phyloP scores from a whole-genome alignment of 2,888 invertebrate genomes.

The Idaea aversata region DNA sequence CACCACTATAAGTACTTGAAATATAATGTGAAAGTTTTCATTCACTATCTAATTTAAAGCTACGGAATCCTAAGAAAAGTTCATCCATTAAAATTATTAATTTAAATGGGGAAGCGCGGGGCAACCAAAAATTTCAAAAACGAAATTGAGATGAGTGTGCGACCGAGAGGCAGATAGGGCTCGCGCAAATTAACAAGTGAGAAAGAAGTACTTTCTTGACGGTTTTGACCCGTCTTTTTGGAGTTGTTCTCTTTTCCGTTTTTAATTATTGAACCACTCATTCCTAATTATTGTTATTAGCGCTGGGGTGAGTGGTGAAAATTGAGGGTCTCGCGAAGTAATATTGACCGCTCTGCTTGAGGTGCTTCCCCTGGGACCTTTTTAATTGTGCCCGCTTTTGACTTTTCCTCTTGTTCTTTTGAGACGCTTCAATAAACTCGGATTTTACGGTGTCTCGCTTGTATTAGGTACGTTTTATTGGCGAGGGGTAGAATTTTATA shows the following conservation, averaged over 20 bases:
- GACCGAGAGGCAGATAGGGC: slow-evolving; percentile 42
- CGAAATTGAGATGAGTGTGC: slow-evolving; percentile 56
- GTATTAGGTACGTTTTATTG: slow-evolving; percentile 61
- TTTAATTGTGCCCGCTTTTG: slow-evolving; percentile 77
- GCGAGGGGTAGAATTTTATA: slow-evolving; percentile 43
- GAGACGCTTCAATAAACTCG: slow-evolving; percentile 74
- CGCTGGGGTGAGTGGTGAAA: slow-evolving; percentile 77
- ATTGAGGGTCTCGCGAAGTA: slow-evolving; percentile 75
- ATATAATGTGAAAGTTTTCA: not conserved
- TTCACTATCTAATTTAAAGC: not conserved
- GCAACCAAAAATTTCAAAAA: slow-evolving; percentile 59
- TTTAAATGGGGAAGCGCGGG: slow-evolving; percentile 53
- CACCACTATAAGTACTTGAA: not conserved
- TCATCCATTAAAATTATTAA: slow-evolving; percentile 61
- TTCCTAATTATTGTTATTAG: slow-evolving; percentile 82
- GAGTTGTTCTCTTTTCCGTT: slow-evolving; percentile 79
- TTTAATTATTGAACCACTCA: slow-evolving; percentile 82
- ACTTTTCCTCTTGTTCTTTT: slow-evolving; percentile 75
- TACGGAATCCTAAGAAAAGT: slow-evolving; percentile 31
- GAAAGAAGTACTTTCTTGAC: slow-evolving; percentile 49
- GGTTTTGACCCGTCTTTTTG: slow-evolving; percentile 59
- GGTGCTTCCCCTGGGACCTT: slow-evolving; percentile 65
- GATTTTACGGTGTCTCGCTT: slow-evolving; percentile 68
- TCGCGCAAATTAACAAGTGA: slow-evolving; percentile 40
- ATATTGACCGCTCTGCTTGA: slow-evolving; percentile 76